Percentiles rank a stretch among this genome's conserved stretches.
phyloP scores from a whole-genome alignment of 2,113 vertebrate genomes.

The Propithecus coquereli region DNA sequence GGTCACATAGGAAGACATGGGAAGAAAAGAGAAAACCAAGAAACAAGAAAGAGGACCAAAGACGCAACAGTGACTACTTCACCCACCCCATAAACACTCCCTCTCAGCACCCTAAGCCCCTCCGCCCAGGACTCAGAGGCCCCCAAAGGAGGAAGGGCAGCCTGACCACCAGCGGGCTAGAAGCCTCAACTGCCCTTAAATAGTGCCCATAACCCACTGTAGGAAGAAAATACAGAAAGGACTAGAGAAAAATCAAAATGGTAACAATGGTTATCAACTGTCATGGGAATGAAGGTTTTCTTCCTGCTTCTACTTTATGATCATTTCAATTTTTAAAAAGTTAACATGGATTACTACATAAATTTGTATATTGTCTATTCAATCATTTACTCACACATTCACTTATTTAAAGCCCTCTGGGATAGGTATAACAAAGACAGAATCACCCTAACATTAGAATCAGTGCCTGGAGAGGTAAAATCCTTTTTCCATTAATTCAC shows the following conservation, averaged over 20 bases:
- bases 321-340: background rate
- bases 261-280: background rate
- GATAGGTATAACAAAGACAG: background rate
- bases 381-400: background rate
- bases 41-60: background rate
- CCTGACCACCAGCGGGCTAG: rapidly evolving
- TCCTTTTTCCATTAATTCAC: background rate
- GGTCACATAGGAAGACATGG: background rate
- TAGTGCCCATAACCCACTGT: background rate
- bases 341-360: background rate
- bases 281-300: background rate
- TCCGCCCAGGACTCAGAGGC: background rate
- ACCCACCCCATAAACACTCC: background rate
- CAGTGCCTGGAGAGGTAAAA: background rate
- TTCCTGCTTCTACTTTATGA: background rate
- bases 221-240: background rate
- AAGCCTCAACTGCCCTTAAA: background rate
- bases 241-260: background rate
- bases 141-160: background rate
- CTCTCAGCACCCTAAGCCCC: rapidly evolving
- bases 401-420: background rate
- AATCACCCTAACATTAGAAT: background rate
- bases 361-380: background rate
- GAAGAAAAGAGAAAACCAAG: background rate
- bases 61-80: background rate